phyloP scores from a whole-genome alignment of 2,888 invertebrate species.

The Charanyca ferruginea region DNA sequence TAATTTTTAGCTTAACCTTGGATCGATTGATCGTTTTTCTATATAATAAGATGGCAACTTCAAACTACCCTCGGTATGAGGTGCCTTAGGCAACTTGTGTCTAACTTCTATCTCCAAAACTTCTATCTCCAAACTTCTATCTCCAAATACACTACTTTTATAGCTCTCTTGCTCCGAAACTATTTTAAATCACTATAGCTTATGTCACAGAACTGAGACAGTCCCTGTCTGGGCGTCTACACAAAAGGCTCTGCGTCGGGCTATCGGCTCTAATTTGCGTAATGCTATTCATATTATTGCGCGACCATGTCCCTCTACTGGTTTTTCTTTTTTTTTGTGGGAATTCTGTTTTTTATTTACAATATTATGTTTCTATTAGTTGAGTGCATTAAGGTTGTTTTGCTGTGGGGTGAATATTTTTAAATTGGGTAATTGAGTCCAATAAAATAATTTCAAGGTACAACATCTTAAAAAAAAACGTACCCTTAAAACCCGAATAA shows the following conservation, averaged over 20 bases:
- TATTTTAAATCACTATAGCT: conserved; percentile 58
- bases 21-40: too few relatives aligned
- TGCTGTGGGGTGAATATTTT: too few relatives aligned
- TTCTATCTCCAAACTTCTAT: too few relatives aligned
- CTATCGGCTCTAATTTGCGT: conserved; percentile 76
- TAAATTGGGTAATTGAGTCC: too few relatives aligned
- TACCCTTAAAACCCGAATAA: too few relatives aligned
- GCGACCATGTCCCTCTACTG: conserved; percentile 51
- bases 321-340: conserved; percentile 31
- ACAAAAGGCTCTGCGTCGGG: conserved; percentile 61
- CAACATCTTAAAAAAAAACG: too few relatives aligned
- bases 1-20: too few relatives aligned
- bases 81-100: too few relatives aligned
- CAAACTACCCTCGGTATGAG: too few relatives aligned
- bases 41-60: too few relatives aligned
- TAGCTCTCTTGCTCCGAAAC: conserved; percentile 15
- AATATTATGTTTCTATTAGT: conserved; percentile 35
- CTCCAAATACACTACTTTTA: conserved; percentile 14
- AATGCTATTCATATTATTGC: conserved; percentile 75
- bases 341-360: conserved; percentile 41
- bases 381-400: not conserved
- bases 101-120: not conserved
- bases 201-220: conserved; percentile 57
- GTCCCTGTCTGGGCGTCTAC: conserved; percentile 52
- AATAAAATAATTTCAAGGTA: too few relatives aligned